These are phyloP conservation scores for Delichon dasypus DNA, from an alignment of 2,797 vertebrate genomes.

Conservation along the genomic window DNA sequence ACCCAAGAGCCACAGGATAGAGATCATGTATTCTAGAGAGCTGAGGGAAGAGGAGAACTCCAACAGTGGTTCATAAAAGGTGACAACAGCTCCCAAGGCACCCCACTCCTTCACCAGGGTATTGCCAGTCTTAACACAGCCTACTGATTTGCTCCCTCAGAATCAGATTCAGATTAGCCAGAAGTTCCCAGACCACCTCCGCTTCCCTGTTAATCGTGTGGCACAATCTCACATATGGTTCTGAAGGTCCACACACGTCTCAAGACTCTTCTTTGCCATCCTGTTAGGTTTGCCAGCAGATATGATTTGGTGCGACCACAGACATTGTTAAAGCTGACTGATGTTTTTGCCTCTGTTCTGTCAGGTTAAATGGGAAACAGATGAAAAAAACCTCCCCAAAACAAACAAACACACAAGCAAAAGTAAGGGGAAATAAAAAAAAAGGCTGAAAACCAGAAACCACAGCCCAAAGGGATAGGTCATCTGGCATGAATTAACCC, in stretches of 20 bases:
- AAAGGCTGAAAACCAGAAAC: neutral
- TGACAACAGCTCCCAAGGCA: neutral
- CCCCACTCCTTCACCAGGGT: neutral
- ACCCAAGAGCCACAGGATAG: neutral
- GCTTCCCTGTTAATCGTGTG: neutral
- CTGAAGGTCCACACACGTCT: neutral
- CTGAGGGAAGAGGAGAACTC: neutral
- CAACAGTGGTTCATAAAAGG: neutral
- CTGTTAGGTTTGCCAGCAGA: neutral
- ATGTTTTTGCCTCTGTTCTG: neutral
- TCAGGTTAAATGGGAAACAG: neutral
- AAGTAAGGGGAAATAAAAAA: neutral
- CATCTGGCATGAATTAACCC: neutral
- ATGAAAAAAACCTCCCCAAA: rapidly evolving
- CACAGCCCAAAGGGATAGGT: neutral
- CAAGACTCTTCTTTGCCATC: neutral
- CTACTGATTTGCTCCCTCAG: neutral
- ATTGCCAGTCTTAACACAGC: neutral
- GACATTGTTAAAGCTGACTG: neutral
- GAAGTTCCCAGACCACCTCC: neutral
- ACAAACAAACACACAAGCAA: neutral
- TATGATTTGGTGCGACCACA: neutral
- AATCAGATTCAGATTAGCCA: neutral
- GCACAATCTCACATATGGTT: neutral
- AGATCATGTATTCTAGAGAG: neutral